These are phyloP conservation scores for Saccostrea echinata DNA, from an alignment of 1,140 invertebrate genomes.

Conservation along the genomic window DNA sequence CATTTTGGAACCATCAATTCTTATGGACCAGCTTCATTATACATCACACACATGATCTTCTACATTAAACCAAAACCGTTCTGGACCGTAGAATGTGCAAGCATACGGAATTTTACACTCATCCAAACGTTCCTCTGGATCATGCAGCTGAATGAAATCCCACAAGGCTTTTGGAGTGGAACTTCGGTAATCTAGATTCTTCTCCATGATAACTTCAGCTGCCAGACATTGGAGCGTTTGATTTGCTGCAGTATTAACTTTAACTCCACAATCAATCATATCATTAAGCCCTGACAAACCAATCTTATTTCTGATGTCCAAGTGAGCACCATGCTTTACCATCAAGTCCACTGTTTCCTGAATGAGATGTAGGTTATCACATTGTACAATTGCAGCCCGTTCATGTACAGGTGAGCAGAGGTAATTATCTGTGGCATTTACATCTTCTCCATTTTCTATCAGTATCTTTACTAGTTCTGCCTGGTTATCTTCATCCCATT, in stretches of 20 bases:
- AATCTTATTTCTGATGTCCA: constrained; percentile 1
- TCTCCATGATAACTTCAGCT: background rate
- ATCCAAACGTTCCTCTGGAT: background rate
- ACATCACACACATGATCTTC: background rate
- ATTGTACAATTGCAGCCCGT: background rate
- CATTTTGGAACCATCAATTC: too few species aligned
- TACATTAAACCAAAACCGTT: background rate
- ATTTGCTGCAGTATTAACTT: background rate
- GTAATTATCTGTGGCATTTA: constrained; percentile 18
- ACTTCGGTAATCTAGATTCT: background rate
- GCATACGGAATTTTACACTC: background rate
- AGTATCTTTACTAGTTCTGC: background rate
- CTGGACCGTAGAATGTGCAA: background rate
- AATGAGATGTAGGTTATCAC: background rate
- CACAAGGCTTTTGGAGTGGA: background rate
- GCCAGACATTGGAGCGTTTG: constrained; percentile 3
- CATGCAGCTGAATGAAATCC: background rate
- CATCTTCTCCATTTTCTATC: background rate
- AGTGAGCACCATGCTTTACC: background rate
- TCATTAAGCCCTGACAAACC: background rate
- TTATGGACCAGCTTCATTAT: background rate
- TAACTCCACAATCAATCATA: background rate
- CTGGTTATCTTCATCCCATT: background rate
- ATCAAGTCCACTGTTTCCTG: background rate
- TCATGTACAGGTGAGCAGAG: background rate